These are phyloP conservation scores for Rhinichthys klamathensis DNA, from an alignment of 2,113 vertebrate species.

Conservation along the genomic window DNA sequence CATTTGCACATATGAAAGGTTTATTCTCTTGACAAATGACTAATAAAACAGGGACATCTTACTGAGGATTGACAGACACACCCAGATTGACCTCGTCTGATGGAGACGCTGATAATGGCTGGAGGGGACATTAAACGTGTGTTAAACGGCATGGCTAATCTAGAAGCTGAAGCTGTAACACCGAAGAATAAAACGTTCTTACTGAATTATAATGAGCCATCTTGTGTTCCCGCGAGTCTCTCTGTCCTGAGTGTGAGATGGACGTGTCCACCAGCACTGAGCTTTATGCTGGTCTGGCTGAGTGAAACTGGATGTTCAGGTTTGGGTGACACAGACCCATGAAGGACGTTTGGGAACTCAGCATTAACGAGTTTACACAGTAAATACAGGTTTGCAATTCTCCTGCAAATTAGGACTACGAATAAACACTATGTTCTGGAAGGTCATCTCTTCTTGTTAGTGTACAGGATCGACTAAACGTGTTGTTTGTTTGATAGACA, in stretches of 20 bases:
- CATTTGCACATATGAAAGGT: not conserved
- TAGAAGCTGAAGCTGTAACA: not conserved
- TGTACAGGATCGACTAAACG: not conserved
- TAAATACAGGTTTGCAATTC: conserved; percentile 59
- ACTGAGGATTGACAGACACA: conserved; percentile 97
- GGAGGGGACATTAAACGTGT: conserved; percentile 38
- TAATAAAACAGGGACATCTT: conserved; percentile 68
- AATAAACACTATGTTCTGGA: not conserved
- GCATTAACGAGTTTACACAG: conserved; percentile 59
- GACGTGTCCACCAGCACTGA: conserved; percentile 34
- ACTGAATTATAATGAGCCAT: conserved; percentile 75
- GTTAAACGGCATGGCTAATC: not conserved
- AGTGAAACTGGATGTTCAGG: conserved; percentile 67
- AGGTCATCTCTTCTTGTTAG: not conserved
- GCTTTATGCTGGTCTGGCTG: conserved; percentile 6
- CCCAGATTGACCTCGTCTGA: conserved; percentile 90
- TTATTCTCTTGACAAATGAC: not conserved
- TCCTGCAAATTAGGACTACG: not conserved
- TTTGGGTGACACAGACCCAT: conserved; percentile 58
- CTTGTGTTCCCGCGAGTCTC: conserved; percentile 45
- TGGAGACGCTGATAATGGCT: conserved; percentile 69
- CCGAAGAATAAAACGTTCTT: conserved; percentile 49
- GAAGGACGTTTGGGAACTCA: conserved; percentile 53
- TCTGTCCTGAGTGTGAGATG: conserved; percentile 24
- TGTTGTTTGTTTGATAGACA: not conserved